Evolutionary conservation across 2,797 vertebrate genomes (phyloP), one percentile per base, ranked within the genome.

Genomic region (Discoglossus pictus): DNA sequence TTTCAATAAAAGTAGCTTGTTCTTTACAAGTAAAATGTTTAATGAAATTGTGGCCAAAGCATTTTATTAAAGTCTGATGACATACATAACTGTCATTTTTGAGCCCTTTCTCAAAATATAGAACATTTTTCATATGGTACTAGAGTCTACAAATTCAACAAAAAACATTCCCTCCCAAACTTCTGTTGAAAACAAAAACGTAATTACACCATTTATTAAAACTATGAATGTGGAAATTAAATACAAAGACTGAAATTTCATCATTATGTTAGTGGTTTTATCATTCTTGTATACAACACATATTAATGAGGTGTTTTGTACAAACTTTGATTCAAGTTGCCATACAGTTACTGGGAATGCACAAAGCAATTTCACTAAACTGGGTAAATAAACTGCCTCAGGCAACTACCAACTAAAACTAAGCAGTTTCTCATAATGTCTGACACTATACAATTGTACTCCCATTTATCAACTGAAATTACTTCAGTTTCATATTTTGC

Each of bases 341-440:
- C 40, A 43, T 7, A 3, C n/a, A 43, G 40, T 43, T 43, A 17
- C 40, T 43, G 40, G 16, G 40, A 17, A 17, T 6, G n/a, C 40
- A 43, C 40, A 43, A 43, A 43, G 15, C 40, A 17, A 17, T 43
- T 43, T 43, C 40, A 43, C 18, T 43, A 43, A 43, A 43, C 40
- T 16, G 36, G 11, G 6, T 43, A 6, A 43, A 43, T 43, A 43
- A 43, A 43, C 40, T 43, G 40, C 40, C 10, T 6, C 18, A 43
- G 40, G 40, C 40, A 43, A 43, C 40, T 10, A 43, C 6, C 40
- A 43, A 7, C 40, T 10, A 2, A 16, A 17, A 10, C n/a, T 10
- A 3, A 10, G 18, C 40, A 43, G n/a, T 16, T 43, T 39, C 11
- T 39, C n/a, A n/a, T n/a, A n/a, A n/a, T n/a, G n/a, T n/a, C n/a